A percentile compares a stretch with the other conserved stretches of the same genome.
These are phyloP conservation scores for Lonchura striata DNA, from an alignment of 2,113 vertebrate genomes.

Conservation along the genomic window DNA sequence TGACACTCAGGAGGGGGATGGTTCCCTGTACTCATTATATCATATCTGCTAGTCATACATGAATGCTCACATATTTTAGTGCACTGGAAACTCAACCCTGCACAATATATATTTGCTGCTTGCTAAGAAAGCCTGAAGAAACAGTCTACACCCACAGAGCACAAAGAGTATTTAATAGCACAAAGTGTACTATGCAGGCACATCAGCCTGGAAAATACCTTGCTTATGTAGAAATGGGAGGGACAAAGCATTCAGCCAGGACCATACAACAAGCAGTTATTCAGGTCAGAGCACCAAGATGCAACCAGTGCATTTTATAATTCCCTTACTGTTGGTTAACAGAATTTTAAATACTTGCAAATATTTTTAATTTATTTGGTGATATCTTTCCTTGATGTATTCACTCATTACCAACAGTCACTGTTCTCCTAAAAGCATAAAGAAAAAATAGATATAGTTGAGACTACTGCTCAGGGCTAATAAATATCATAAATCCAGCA, in stretches of 20 bases:
- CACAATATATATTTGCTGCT: background rate
- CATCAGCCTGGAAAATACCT: background rate
- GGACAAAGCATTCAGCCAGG: background rate
- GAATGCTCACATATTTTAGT: background rate
- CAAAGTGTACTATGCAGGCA: background rate
- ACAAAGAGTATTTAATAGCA: background rate
- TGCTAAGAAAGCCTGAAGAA: background rate
- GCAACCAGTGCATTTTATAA: background rate
- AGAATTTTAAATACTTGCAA: slow-evolving; percentile 23
- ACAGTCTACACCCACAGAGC: rapidly evolving
- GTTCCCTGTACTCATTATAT: background rate
- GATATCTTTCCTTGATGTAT: slow-evolving; percentile 48
- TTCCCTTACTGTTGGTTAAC: background rate
- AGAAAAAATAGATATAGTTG: background rate
- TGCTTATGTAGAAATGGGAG: background rate
- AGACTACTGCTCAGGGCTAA: slow-evolving; percentile 46
- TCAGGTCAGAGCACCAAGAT: background rate
- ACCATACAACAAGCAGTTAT: background rate
- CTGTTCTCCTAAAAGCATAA: slow-evolving; percentile 15
- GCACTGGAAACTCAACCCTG: background rate
- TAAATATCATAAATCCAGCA: slow-evolving; percentile 50
- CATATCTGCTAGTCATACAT: background rate
- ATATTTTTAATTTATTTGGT: slow-evolving; percentile 17
- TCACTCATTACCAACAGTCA: slow-evolving; percentile 41
- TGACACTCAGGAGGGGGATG: background rate